phyloP scores from a whole-genome alignment of 2,113 vertebrate species.

The Malurus elegans region DNA sequence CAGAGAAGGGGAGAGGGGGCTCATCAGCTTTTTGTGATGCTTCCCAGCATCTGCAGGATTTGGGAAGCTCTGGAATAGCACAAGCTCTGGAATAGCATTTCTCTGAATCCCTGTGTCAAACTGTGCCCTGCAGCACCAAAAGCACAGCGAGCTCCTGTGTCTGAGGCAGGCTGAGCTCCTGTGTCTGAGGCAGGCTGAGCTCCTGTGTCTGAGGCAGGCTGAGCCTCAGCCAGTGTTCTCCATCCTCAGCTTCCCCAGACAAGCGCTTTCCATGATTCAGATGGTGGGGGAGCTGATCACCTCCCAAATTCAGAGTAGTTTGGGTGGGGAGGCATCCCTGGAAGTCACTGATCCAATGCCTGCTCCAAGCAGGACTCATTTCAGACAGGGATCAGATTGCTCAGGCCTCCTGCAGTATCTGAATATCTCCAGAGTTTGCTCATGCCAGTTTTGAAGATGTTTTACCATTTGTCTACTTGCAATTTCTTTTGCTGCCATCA shows the following conservation, averaged over 20 bases:
- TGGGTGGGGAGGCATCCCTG: neutral
- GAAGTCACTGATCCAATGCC: neutral
- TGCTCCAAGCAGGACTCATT: neutral
- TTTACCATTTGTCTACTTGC: neutral
- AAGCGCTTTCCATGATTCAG: neutral
- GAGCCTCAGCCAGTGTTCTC: neutral
- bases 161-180: neutral
- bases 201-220: neutral
- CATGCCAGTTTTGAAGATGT: neutral
- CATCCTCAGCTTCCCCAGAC: neutral
- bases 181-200: no score
- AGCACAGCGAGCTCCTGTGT: neutral
- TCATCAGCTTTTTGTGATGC: neutral
- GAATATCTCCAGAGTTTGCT: neutral
- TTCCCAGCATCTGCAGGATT: neutral
- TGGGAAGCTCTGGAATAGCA: neutral
- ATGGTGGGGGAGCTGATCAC: fast-evolving
- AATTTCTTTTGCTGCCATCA: neutral
- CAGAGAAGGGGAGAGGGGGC: neutral
- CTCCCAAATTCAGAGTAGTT: neutral
- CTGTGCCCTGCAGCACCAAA: neutral
- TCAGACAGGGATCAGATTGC: neutral
- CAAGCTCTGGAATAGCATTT: neutral
- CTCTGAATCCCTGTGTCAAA: neutral
- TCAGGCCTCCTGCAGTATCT: neutral